Base-by-base conservation (phyloP, 2,113 vertebrate genomes). In the Eurystomus gularis region DNA sequence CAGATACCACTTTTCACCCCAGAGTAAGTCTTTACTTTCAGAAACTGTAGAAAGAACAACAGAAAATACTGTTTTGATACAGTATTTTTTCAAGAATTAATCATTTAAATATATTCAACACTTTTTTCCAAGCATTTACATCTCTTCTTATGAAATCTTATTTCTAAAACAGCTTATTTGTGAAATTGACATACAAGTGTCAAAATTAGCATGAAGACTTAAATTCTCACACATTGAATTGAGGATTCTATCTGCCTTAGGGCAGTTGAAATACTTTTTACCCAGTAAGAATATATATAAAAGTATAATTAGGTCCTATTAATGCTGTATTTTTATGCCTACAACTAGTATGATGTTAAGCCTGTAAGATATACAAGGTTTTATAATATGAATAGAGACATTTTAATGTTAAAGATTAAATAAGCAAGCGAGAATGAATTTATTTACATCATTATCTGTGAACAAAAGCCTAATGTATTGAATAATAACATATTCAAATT, bases 161-260 rank as follows among this genome's bases (percentile, higher is more conserved):
- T 58, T 92, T 90, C 71, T 76, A 68, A 92, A 76, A 76, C 29
- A 72, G 15, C 11, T 86, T 82, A 70, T 73, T 95, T 85, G 85
- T 79, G 42, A 93, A 90, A 93, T 82, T 88, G 85, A 82, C 39
- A 62, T 35, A 26, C 51, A 62, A 86, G 35, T 68, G 52, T 69
- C 61, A 87, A 84, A 94, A 90, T 91, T 82, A 85, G 78, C 88
- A 90, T 69, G 75, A 87, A 91, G 85, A 64, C 48, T 93, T 94
- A 73, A 82, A 95, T 91, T 89, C 73, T 93, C 33, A 76, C 61
- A 64, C 61, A 76, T 9, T 68, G 48, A 87, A 84, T 37, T 64
- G 65, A 78, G 73, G 35, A 93, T 90, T 87, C 35, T 48, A 55
- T 58, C 60, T 92, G 72, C 88, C 81, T 84, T 81, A 60, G 11